Conservation (phyloP, 2,888 invertebrate genomes). For the Busseola fusca region DNA sequence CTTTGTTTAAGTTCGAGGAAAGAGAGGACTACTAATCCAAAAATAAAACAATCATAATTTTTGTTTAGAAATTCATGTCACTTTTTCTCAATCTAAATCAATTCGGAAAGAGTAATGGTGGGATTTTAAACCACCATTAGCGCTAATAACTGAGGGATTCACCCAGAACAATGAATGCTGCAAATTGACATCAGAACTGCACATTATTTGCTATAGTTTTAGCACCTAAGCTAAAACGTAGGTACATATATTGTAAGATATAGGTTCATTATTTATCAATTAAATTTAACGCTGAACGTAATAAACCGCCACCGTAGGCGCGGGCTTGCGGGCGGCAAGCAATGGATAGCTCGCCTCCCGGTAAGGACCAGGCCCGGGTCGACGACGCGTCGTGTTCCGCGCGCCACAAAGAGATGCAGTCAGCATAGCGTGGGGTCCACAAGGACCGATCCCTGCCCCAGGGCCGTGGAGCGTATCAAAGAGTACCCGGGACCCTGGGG, state of each 20-base stretch:
- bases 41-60: background rate
- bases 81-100: slow-evolving; percentile 2
- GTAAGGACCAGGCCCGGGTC: too few relatives aligned
- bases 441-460: too few relatives aligned
- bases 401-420: too few relatives aligned
- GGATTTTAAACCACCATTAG: background rate
- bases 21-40: background rate
- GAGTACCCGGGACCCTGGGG: too few relatives aligned
- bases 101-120: slow-evolving; percentile 5
- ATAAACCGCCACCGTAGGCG: too few relatives aligned
- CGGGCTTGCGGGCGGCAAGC: too few relatives aligned
- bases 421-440: too few relatives aligned
- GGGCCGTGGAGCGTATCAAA: too few relatives aligned
- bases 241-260: slow-evolving; percentile 40
- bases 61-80: too few relatives aligned
- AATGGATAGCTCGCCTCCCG: too few relatives aligned
- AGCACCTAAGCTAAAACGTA: slow-evolving; percentile 41
- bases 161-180: slow-evolving; percentile 28
- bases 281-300: slow-evolving; percentile 42
- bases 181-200: slow-evolving; percentile 22
- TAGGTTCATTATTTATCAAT: slow-evolving; percentile 37
- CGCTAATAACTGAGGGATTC: slow-evolving; percentile 12
- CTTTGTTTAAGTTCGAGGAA: slow-evolving; percentile 14
- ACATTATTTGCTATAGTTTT: slow-evolving; percentile 40
- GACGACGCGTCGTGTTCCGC: too few relatives aligned